Percentiles rank a stretch among this genome's conserved stretches.
These are phyloP conservation scores for Hylaeus volcanicus DNA, from an alignment of 1,140 invertebrate genomes.

Conservation along the genomic window DNA sequence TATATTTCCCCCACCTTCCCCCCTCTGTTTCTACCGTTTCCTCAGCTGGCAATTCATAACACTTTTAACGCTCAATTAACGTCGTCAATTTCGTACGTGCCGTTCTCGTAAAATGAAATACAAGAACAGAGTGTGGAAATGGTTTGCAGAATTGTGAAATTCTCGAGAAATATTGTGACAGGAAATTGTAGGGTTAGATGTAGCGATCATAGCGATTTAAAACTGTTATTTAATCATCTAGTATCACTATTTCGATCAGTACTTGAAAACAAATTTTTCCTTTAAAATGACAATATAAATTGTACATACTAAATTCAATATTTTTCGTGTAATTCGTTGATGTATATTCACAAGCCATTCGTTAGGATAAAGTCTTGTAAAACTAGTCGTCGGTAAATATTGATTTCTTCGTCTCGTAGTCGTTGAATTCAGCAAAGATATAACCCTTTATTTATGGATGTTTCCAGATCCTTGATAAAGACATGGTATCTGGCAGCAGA, in stretches of 20 bases:
- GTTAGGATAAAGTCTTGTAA: neutral
- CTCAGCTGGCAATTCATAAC: neutral
- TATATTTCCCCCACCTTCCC: no score
- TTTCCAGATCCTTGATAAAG: constrained; percentile 32
- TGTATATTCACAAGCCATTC: no score
- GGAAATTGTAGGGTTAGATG: neutral
- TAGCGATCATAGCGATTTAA: no score
- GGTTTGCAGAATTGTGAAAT: neutral
- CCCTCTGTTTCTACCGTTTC: neutral
- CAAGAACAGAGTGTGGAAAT: neutral
- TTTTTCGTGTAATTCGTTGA: no score
- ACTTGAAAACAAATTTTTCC: no score
- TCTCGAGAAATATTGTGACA: neutral
- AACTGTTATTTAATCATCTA: no score
- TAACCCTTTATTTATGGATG: neutral
- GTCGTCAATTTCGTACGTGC: neutral
- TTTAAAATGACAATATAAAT: no score
- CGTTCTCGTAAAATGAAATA: neutral
- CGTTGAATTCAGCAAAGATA: neutral
- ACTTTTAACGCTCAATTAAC: constrained; percentile 9
- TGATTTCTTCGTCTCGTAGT: neutral
- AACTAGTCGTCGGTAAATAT: neutral
- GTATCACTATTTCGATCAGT: no score
- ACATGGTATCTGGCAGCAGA: constrained; percentile 49
- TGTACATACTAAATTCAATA: no score